phyloP scores from a whole-genome alignment of 1,140 invertebrate species.

The Drosophila mauritiana region DNA sequence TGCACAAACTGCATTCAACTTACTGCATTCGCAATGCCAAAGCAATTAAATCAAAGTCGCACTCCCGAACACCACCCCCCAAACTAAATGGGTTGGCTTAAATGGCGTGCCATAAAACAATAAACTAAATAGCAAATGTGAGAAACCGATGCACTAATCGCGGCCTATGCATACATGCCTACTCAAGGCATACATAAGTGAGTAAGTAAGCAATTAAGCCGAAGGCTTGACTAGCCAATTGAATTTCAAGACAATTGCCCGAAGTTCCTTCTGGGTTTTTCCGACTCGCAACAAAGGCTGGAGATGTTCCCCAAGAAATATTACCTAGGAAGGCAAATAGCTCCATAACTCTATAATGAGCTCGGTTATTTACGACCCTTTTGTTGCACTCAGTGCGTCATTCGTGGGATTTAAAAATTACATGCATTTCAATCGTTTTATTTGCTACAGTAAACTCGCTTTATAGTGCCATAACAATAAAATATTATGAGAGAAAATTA shows the following conservation, averaged over 20 bases:
- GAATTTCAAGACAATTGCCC: slow-evolving; percentile 26
- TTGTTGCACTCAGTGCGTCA: slow-evolving; percentile 9
- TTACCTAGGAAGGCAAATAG: slow-evolving; percentile 1
- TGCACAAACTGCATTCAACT: slow-evolving; percentile 35
- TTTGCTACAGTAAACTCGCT: neutral
- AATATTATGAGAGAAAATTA: neutral
- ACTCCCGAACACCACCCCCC: neutral
- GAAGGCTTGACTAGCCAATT: slow-evolving; percentile 31
- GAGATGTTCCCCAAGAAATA: slow-evolving; percentile 8
- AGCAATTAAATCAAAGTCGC: slow-evolving; percentile 60
- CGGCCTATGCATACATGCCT: slow-evolving; percentile 36
- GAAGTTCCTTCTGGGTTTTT: slow-evolving; percentile 10
- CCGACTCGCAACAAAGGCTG: slow-evolving; percentile 9
- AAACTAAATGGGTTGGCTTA: slow-evolving; percentile 28
- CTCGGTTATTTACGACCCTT: slow-evolving; percentile 20
- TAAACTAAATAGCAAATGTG: slow-evolving; percentile 60
- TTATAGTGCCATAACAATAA: neutral
- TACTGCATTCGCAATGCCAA: slow-evolving; percentile 60
- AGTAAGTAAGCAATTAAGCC: slow-evolving; percentile 32
- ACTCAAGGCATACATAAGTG: slow-evolving; percentile 27
- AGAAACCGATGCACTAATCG: slow-evolving; percentile 60
- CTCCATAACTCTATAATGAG: slow-evolving; percentile 2
- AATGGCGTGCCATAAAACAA: slow-evolving; percentile 71
- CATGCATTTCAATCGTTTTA: neutral
- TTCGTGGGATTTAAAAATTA: neutral